These are phyloP conservation scores for Apis laboriosa DNA, from an alignment of 1,140 invertebrate genomes.

Conservation along the genomic window DNA sequence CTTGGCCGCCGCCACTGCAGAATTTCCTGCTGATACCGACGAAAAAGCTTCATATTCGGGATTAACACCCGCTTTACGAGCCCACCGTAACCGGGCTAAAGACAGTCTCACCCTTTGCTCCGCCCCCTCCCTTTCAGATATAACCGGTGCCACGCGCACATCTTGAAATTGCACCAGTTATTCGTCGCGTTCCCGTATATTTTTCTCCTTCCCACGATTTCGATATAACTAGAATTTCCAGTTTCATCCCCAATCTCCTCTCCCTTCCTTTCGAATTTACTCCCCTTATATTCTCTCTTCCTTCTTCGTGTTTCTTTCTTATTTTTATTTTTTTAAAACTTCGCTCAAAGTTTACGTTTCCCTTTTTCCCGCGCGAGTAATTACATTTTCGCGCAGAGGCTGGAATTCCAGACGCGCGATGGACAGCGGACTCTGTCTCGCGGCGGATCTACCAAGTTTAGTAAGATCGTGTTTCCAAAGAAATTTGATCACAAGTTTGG, in stretches of 20 bases:
- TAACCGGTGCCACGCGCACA: constrained; percentile 1
- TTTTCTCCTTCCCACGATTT: background rate
- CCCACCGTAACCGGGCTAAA: constrained; percentile 11
- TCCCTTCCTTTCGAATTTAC: too few relatives aligned
- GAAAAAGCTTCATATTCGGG: constrained; percentile 66
- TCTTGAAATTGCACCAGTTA: constrained; percentile 46
- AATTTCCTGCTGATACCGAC: constrained; percentile 65
- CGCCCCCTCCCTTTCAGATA: background rate
- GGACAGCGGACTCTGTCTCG: too few relatives aligned
- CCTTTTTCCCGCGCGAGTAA: background rate
- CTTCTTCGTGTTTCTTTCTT: too few relatives aligned
- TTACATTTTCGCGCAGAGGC: background rate
- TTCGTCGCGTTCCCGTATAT: background rate
- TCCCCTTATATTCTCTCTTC: too few relatives aligned
- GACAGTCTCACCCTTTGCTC: constrained; percentile 1
- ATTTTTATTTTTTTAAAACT: too few relatives aligned
- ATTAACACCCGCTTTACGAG: constrained; percentile 58
- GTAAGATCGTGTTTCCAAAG: background rate
- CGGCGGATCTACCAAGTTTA: background rate
- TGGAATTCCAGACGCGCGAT: too few relatives aligned
- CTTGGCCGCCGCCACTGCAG: constrained; percentile 56
- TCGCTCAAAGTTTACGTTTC: background rate
- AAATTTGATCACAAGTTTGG: background rate
- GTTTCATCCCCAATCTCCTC: too few relatives aligned
- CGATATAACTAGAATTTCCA: background rate